A percentile compares a stretch with the other conserved stretches of the same genome.
Evolutionary conservation across 2,888 invertebrate species (phyloP).

Genomic region (Stenodema calcarata): DNA sequence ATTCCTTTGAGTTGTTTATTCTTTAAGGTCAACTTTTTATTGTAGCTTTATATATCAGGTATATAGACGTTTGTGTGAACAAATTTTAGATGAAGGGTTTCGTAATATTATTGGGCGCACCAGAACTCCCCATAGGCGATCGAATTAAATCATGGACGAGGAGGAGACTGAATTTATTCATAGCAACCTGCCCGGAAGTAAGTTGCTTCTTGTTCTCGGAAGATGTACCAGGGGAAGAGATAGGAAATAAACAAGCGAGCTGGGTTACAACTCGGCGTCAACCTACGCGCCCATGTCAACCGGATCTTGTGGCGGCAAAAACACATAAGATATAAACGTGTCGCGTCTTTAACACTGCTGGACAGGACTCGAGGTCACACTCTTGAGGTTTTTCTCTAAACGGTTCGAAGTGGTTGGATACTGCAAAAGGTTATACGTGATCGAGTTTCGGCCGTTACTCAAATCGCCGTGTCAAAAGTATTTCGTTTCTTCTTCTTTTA

Average conservation of each 20-base stretch:
- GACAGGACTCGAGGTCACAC: background rate
- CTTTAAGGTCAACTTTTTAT: too few relatives aligned
- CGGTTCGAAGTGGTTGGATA: background rate
- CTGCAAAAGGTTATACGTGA: slow-evolving; percentile 21
- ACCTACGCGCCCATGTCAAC: background rate
- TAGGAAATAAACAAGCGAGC: background rate
- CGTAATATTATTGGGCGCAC: too few relatives aligned
- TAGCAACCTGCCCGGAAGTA: too few relatives aligned
- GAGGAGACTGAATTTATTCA: too few relatives aligned
- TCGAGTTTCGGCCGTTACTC: slow-evolving; percentile 23
- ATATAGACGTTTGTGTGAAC: too few relatives aligned
- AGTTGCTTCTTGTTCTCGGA: background rate
- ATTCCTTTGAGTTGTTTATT: too few relatives aligned
- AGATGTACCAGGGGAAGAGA: background rate
- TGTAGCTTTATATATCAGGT: too few relatives aligned
- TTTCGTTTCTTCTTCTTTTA: background rate
- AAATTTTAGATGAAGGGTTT: too few relatives aligned
- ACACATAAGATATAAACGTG: background rate
- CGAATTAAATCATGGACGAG: too few relatives aligned
- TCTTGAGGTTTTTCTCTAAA: background rate
- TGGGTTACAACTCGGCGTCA: background rate
- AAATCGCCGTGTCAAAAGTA: slow-evolving; percentile 33
- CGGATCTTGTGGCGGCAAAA: background rate
- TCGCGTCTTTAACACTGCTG: background rate
- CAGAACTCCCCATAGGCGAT: too few relatives aligned